Evolutionary conservation across 2,797 vertebrate species (phyloP).

Genomic region (Arnoldichthys spilopterus): DNA sequence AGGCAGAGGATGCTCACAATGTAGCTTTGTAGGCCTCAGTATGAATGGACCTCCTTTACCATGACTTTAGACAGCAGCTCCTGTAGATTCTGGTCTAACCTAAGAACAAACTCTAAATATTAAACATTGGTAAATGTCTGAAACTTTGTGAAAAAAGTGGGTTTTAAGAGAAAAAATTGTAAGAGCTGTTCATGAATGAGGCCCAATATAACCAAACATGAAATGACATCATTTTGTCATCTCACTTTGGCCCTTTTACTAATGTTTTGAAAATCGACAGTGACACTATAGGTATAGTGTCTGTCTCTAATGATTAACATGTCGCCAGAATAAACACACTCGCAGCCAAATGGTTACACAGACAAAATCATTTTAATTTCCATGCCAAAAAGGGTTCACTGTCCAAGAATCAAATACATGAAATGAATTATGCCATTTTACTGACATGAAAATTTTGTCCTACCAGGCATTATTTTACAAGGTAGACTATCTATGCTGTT

Average conservation of each 20-base stretch:
- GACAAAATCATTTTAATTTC: constrained; percentile 40
- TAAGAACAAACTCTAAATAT: too few species aligned
- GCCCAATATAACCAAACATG: too few species aligned
- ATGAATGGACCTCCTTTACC: constrained; percentile 45
- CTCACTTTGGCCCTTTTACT: too few species aligned
- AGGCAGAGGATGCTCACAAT: constrained; percentile 49
- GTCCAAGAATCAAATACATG: constrained; percentile 26
- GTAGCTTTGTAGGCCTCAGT: constrained; percentile 47
- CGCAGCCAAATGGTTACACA: constrained; percentile 5
- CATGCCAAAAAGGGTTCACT: constrained; percentile 22
- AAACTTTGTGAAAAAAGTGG: too few species aligned
- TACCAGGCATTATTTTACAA: constrained; percentile 12
- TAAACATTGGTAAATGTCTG: too few species aligned
- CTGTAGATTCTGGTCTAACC: neutral
- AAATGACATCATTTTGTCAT: too few species aligned
- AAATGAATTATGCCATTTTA: constrained; percentile 24
- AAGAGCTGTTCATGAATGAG: too few species aligned
- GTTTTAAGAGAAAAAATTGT: too few species aligned
- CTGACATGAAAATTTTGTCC: neutral
- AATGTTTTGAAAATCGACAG: neutral
- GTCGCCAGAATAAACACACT: constrained; percentile 32
- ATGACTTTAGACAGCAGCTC: constrained; percentile 29
- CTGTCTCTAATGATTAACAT: neutral
- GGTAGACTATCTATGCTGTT: neutral
- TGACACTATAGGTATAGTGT: neutral